Base-by-base conservation (phyloP, 2,888 invertebrate species). In the Pseudanteris insignis region DNA sequence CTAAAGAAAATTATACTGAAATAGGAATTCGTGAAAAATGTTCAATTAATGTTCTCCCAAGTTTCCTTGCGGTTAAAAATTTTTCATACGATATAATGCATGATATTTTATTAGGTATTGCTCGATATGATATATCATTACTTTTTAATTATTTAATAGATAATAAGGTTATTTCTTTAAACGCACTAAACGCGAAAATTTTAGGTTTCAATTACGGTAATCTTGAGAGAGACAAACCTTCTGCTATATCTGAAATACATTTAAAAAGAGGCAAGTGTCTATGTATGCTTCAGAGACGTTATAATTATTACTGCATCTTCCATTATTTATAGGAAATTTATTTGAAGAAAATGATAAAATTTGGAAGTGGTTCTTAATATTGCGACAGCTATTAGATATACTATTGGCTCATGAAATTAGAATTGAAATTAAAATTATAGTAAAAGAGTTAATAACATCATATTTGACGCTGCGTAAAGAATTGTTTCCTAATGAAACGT, bases 201-300 rank as follows among this genome's bases (percentile, higher is more conserved):
- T 13, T 34, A 2, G 46, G 36, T 26, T 63, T 58, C 10, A 7
- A 64, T 24, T 64, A 59, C 11, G 62, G 51, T 2, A 9, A 36
- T 1, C 12, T 58, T 18, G 11, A 44, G 26, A 37, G 25, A 12
- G 60, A 66, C 24, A 64, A 62, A 29, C 66, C 64, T 34, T 12
- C 30, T 2, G 3, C 7, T 12, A 30, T 30, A 5, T 11, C 30
- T 5, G 12, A 12, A 5, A 2, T 2, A 11, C 30, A 30, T 30
- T 5, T 30, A 9, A 30, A 30, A 30, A 30, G 12, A 12, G 5
- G 12, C 30, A 30, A 32, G 40, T 64, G 15, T 34, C 12, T 30
- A 36, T 57, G 9, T 64, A 57, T 44, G 58, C 58, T 6, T 50
- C 61, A 6, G 58, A 64, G 47, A 58, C 51, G 54, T 13, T 32